Percentiles rank a stretch among this genome's conserved stretches.
phyloP scores from a whole-genome alignment of 2,797 vertebrate genomes.

The Trichosurus vulpecula region DNA sequence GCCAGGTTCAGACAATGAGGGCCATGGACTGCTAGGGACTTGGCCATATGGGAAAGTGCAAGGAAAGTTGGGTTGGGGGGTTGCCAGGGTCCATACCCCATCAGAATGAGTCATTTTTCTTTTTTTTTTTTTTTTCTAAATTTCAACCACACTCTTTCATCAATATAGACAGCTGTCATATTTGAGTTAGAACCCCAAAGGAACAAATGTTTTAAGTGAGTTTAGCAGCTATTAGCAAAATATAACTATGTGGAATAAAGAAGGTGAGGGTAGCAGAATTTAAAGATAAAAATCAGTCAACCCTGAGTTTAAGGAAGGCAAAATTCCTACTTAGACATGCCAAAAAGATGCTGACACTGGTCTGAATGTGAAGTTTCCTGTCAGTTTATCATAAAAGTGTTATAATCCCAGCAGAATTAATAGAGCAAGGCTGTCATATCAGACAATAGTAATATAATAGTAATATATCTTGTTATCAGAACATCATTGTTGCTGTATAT shows the following conservation, averaged over 20 bases:
- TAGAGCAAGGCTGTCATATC: not conserved
- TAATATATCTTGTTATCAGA: not conserved
- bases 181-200: slow-evolving; percentile 1
- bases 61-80: too few species aligned
- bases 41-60: too few species aligned
- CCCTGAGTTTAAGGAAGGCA: not conserved
- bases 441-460: not conserved
- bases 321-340: not conserved
- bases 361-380: not conserved
- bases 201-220: slow-evolving; percentile 22
- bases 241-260: not conserved
- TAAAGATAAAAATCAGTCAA: not conserved
- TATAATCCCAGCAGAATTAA: not conserved
- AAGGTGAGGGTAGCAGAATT: slow-evolving; percentile 7
- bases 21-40: too few species aligned
- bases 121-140: not conserved
- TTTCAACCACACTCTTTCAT: not conserved
- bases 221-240: slow-evolving; percentile 27
- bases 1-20: too few species aligned
- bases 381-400: not conserved
- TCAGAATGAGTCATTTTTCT: not conserved
- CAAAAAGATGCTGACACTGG: not conserved
- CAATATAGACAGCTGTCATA: slow-evolving; percentile 6
- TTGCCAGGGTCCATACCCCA: too few species aligned
- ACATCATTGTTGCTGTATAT: not conserved